Evolutionary conservation across 2,797 vertebrate species (phyloP), one percentile per base, ranked within the genome.

Genomic region (Sebastes reedi): DNA sequence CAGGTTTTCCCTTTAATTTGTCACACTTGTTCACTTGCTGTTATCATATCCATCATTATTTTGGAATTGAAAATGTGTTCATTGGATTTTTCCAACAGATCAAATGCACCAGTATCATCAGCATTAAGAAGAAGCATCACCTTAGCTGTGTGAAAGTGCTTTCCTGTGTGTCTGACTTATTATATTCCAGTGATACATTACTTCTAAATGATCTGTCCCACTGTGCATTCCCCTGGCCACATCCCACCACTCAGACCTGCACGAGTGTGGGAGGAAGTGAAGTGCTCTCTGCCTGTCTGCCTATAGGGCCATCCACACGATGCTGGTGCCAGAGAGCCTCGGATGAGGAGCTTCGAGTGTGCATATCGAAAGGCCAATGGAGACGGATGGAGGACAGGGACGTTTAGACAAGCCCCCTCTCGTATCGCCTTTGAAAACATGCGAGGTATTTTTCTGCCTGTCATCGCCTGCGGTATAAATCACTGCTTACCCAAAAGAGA

Each of bases 371-470:
- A 88, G 87, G 88, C 89, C 90, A 87, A 81, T 82, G 82, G 83
- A 93, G 89, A 90, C 80, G 71, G 88, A 92, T 89, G 87, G 90
- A 87, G 86, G 81, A 90, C 52, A 62, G 79, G 72, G 84, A 77
- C 30, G 61, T 87, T 91, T 80, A 83, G 87, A 91, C 89, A 74
- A 86, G 76, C 81, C 59, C 64, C 64, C 72, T 72, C 75, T 88
- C 62, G 29, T 84, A 79, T 82, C 50, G 42, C 79, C 82, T 80
- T 86, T 86, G 83, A 87, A 87, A 90, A 91, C 84, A 85, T 65
- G 75, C 18, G 62, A 86, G 85, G 80, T 81, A 68, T 84, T 87
- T 92, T 84, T 86, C 75, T 82, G 73, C 84, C 78, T 86, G 82
- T 88, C 82, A 73, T 77, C 3, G 67, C 79, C 83, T 39, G 60